Evolutionary conservation across 1,140 invertebrate genomes (phyloP).

Genomic region (Acromyrmex heyeri): DNA sequence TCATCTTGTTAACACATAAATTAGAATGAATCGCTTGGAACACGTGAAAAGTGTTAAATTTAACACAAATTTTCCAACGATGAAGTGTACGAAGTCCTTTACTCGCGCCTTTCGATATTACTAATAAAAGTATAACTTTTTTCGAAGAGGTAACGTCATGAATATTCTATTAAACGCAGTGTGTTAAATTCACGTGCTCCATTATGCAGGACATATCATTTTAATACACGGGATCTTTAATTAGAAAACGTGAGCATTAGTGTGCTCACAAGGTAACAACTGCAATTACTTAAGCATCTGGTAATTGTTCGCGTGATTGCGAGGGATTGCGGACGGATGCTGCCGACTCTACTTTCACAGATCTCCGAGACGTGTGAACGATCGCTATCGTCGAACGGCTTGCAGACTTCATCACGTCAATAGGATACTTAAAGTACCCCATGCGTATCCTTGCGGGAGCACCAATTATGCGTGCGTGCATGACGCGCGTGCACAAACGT

Average conservation of each 20-base stretch:
- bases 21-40: too few species aligned
- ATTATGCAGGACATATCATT: background rate
- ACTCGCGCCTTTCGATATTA: background rate
- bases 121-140: background rate
- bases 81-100: background rate
- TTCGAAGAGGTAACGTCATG: background rate
- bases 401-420: slow-evolving; percentile 29
- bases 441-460: background rate
- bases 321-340: slow-evolving; percentile 21
- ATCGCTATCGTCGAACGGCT: slow-evolving; percentile 33
- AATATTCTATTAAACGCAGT: background rate
- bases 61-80: too few species aligned
- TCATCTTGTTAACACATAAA: too few species aligned
- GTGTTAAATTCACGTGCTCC: background rate
- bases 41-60: too few species aligned
- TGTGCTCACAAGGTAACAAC: background rate
- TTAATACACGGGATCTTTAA: background rate
- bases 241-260: slow-evolving; percentile 1
- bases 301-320: slow-evolving; percentile 55
- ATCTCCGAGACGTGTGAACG: slow-evolving; percentile 30
- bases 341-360: slow-evolving; percentile 32
- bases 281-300: slow-evolving; percentile 61
- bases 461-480: slow-evolving; percentile 36
- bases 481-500: background rate
- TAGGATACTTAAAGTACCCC: slow-evolving; percentile 4